These are phyloP conservation scores for Amphiura filiformis DNA, from an alignment of 35 echinoderm and acorn worm genomes.

Conservation along the genomic window DNA sequence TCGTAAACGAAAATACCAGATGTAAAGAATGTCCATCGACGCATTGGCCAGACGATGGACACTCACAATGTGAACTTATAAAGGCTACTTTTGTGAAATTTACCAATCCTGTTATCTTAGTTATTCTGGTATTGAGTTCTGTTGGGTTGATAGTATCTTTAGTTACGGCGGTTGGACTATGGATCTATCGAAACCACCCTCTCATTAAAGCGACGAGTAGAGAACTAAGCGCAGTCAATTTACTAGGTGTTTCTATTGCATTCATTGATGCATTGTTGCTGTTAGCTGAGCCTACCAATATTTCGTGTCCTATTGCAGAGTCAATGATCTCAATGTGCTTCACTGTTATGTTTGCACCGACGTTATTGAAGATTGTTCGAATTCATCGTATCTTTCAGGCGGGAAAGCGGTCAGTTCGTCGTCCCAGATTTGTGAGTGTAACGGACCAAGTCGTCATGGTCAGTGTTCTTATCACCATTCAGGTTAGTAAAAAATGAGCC, in stretches of 20 bases:
- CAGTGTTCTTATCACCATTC: slow-evolving; percentile 24
- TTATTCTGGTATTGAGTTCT: not conserved
- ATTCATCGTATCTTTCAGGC: slow-evolving; percentile 72
- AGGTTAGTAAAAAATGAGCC: no score
- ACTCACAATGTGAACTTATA: not conserved
- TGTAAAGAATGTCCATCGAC: not conserved
- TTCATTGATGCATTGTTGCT: not conserved
- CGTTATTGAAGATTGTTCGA: slow-evolving; percentile 27
- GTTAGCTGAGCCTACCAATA: not conserved
- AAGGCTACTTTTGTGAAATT: not conserved
- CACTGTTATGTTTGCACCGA: slow-evolving; percentile 12
- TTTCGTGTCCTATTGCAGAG: not conserved
- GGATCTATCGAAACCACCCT: slow-evolving; percentile 1
- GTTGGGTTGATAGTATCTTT: not conserved
- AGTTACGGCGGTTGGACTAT: not conserved
- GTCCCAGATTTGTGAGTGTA: slow-evolving; percentile 48
- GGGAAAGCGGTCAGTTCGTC: slow-evolving; percentile 53
- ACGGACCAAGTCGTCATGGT: slow-evolving; percentile 40
- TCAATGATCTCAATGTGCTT: not conserved
- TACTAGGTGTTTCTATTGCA: not conserved
- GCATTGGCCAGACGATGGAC: not conserved
- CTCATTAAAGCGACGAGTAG: slow-evolving; percentile 23
- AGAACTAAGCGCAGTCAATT: not conserved
- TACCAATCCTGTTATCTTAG: not conserved
- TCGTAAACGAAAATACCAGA: not conserved